Percentiles rank a stretch among this genome's conserved stretches.
Conservation (phyloP, 2,797 vertebrate genomes). For the Clarias pachynema region DNA sequence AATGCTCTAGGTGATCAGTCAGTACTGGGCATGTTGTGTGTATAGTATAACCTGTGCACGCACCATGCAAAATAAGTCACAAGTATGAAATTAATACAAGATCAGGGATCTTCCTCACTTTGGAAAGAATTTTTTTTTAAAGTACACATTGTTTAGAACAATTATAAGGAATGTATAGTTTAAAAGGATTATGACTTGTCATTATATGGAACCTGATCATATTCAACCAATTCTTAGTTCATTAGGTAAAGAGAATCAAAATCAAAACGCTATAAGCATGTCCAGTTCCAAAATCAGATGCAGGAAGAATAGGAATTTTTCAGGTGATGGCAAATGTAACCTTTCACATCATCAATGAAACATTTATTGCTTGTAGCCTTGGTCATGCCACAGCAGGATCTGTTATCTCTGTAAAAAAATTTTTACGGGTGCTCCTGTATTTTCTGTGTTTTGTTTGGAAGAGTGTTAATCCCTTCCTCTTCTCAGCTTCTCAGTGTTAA, state of each 20-base stretch:
- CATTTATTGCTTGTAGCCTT: not conserved
- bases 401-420: not conserved
- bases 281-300: not conserved
- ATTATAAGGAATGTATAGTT: not conserved
- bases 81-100: not conserved
- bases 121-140: not conserved
- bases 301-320: not conserved
- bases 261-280: not conserved
- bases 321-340: not conserved
- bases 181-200: not conserved
- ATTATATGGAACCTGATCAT: not conserved
- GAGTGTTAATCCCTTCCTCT: not conserved
- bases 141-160: not conserved
- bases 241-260: not conserved
- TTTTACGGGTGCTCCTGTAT: not conserved
- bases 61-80: not conserved
- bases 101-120: not conserved
- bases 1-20: not conserved
- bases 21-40: not conserved
- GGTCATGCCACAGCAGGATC: not conserved
- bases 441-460: not conserved
- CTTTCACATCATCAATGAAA: constrained; percentile 11
- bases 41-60: not conserved
- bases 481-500: not conserved
- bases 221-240: not conserved